Evolutionary conservation across 2,888 invertebrate genomes (phyloP), one percentile per base, ranked within the genome.

Genomic region (Machimus atricapillus): DNA sequence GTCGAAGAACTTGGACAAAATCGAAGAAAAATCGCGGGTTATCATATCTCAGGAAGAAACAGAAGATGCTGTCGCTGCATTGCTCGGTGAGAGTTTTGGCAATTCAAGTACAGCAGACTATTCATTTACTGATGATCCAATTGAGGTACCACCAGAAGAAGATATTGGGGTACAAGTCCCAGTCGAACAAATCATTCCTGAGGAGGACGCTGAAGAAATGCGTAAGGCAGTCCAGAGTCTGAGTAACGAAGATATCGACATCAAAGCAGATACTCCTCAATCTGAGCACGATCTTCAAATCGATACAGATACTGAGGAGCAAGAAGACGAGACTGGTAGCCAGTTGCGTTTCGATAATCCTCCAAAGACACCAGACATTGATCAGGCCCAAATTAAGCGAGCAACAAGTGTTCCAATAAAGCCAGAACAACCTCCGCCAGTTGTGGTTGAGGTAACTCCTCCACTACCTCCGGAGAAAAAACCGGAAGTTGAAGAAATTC

Each of bases 31-130:
- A 90, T 96, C 96, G 0, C 94, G 97, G 79, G 96, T 96, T 12
- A 94, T 96, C 0, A 97, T 97, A 90, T 97, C 97, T 0, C 97
- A 97, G 92, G 97, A 97, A 93, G 97, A 98, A 93, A 98, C 97
- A 0, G 97, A 97, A 92, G 97, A 97, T 91, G 98, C 98, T 0
- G 97, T 98, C 0, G 97, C 97, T 9, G 97, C 97, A 0, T 93
- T 98, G 40, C 92, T 98, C 86, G 97, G 97, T 37, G 97, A 97
- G 92, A 97, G 97, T 89, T 97, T 97, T 90, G 96, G 96, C 1
- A 95, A 95, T 9, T 93, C 94, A 0, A 91, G 91, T 1, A 90
- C 90, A 19, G 93, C 93, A 87, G 94, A 94, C 89, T 95, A 95
- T 91, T 93, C 93, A 66, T 87, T 88, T 94, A 76, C n/a, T 77